phyloP scores from a whole-genome alignment of 2,888 invertebrate genomes.

The Dicycla oo region DNA sequence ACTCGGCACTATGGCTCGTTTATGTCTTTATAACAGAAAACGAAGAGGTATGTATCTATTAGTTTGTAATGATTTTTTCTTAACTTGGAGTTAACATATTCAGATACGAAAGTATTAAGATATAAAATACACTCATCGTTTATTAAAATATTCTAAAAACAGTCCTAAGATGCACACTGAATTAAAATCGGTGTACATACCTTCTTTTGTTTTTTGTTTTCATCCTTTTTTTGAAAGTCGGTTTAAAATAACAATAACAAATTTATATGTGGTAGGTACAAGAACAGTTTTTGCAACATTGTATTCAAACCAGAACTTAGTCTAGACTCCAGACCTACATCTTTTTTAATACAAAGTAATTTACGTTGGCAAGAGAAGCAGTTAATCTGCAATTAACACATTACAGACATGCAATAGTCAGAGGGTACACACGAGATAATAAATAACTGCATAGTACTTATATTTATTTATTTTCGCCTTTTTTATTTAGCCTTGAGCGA shows the following conservation, averaged over 20 bases:
- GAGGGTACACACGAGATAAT: slow-evolving; percentile 12
- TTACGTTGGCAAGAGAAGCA: slow-evolving; percentile 3
- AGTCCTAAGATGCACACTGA: background rate
- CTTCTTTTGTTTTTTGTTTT: no score
- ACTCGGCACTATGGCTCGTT: background rate
- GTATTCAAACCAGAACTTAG: slow-evolving; percentile 30
- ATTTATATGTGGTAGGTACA: background rate
- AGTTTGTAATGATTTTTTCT: background rate
- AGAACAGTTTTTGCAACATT: slow-evolving; percentile 38
- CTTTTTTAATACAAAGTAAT: slow-evolving; percentile 13
- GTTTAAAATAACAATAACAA: slow-evolving; percentile 35
- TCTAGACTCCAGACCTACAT: slow-evolving; percentile 1
- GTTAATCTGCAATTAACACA: slow-evolving; percentile 23
- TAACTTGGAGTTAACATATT: no score
- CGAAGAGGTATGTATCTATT: background rate
- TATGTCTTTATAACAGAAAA: slow-evolving; percentile 19
- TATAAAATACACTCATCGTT: no score
- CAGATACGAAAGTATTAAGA: background rate
- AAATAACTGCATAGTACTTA: no score
- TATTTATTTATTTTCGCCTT: no score
- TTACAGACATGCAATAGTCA: slow-evolving; percentile 46
- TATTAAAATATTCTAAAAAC: slow-evolving; percentile 5
- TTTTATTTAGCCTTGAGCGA: background rate
- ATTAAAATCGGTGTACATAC: no score
- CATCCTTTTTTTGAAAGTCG: no score